Percentiles rank a stretch among this genome's conserved stretches.
phyloP scores from a whole-genome alignment of 1,140 invertebrate genomes.

The Tetragonula clypearis region DNA sequence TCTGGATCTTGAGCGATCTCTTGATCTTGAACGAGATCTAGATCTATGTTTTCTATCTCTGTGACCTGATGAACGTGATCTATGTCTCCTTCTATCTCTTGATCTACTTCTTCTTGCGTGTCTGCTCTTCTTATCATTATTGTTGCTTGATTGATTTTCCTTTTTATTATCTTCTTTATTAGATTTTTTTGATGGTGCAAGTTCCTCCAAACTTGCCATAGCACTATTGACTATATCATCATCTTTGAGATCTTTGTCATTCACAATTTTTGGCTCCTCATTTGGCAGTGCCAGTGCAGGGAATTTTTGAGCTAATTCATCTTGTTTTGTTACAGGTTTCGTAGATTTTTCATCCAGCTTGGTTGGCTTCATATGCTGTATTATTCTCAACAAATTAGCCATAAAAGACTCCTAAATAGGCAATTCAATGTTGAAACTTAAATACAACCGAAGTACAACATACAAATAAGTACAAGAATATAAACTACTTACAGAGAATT shows the following conservation, averaged over 20 bases:
- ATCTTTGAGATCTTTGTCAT: constrained; percentile 67
- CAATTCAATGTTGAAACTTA: constrained; percentile 5
- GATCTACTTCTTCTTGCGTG: constrained; percentile 68
- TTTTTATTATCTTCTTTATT: constrained; percentile 26
- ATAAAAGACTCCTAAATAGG: constrained; percentile 91
- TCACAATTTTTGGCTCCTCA: constrained; percentile 83
- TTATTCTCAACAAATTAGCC: constrained; percentile 94
- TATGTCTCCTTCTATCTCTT: constrained; percentile 74
- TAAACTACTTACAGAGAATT: constrained; percentile 87
- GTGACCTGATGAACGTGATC: constrained; percentile 74
- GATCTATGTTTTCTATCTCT: constrained; percentile 75
- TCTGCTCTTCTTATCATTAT: constrained; percentile 48
- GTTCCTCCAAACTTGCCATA: constrained; percentile 94
- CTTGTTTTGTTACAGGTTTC: constrained; percentile 77
- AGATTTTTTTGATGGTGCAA: constrained; percentile 85
- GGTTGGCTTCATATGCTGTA: constrained; percentile 95
- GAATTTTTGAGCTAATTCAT: constrained; percentile 89
- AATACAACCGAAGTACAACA: background rate
- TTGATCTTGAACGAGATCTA: constrained; percentile 66
- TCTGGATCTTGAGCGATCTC: constrained; percentile 66
- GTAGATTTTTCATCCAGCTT: constrained; percentile 59
- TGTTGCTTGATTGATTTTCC: constrained; percentile 19
- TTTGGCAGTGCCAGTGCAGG: constrained; percentile 96
- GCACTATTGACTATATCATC: constrained; percentile 88
- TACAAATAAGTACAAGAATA: too few relatives aligned